These are phyloP conservation scores for Thaumetopoea pityocampa DNA, from an alignment of 1,140 invertebrate species.

Conservation along the genomic window DNA sequence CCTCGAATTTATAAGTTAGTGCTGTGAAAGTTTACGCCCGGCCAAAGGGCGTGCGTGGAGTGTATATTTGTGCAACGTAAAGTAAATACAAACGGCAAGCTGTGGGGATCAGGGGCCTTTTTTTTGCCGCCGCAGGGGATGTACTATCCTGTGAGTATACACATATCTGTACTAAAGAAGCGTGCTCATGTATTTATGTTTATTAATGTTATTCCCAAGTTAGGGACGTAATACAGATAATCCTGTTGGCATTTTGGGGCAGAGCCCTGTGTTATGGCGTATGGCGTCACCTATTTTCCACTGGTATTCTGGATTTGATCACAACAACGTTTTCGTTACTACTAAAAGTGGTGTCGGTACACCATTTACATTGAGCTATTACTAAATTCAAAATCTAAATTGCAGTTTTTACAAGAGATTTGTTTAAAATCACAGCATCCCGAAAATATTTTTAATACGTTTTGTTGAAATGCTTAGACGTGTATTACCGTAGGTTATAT, in stretches of 20 bases:
- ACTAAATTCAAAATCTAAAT: too few relatives aligned
- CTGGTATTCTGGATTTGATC: not conserved
- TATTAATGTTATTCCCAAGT: slow-evolving; percentile 11
- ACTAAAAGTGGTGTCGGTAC: too few relatives aligned
- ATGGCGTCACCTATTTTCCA: slow-evolving; percentile 33
- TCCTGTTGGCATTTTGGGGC: slow-evolving; percentile 18
- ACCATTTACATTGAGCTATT: too few relatives aligned
- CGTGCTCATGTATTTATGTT: not conserved
- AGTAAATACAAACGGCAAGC: slow-evolving; percentile 89
- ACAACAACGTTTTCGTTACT: too few relatives aligned
- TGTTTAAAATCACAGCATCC: too few relatives aligned
- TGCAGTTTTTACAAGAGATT: too few relatives aligned
- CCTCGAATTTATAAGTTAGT: slow-evolving; percentile 65
- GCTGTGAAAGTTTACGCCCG: slow-evolving; percentile 63
- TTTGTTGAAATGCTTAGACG: too few relatives aligned
- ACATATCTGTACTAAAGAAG: slow-evolving; percentile 6
- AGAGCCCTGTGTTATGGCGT: slow-evolving; percentile 40
- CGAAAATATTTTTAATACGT: too few relatives aligned
- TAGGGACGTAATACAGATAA: slow-evolving; percentile 17
- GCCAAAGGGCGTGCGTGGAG: slow-evolving; percentile 61
- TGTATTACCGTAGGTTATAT: too few relatives aligned
- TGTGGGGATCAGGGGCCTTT: slow-evolving; percentile 94
- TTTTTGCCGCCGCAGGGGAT: slow-evolving; percentile 94
- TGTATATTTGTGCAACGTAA: slow-evolving; percentile 75
- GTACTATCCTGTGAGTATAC: slow-evolving; percentile 92